Percentiles rank a stretch among this genome's conserved stretches.
Conservation (phyloP, 2,113 vertebrate genomes). For the Tragelaphus buxtoni region DNA sequence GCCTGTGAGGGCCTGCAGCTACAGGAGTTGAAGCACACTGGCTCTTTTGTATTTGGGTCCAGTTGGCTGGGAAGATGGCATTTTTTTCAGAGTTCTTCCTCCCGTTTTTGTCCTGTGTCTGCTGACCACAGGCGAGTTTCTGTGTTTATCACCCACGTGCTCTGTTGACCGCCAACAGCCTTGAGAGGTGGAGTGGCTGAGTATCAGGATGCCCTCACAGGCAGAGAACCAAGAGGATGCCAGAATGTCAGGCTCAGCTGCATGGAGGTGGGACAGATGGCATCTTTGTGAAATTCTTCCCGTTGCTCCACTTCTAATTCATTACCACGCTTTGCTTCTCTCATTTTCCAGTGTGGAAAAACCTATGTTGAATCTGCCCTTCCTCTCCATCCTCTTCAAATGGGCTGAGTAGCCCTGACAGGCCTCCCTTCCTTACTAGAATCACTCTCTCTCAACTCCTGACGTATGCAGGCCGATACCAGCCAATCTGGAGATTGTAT, state of each 20-base stretch:
- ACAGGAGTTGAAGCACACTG: background rate
- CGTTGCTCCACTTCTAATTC: background rate
- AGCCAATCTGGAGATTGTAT: background rate
- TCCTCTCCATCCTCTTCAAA: background rate
- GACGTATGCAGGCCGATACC: too few relatives aligned
- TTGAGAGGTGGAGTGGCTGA: background rate
- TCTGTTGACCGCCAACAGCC: background rate
- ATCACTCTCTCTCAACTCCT: background rate
- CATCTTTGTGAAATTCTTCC: background rate
- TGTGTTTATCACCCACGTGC: background rate
- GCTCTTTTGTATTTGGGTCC: constrained; percentile 34
- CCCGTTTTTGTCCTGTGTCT: background rate
- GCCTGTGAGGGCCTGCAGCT: background rate
- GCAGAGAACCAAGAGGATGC: background rate
- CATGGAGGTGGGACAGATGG: background rate
- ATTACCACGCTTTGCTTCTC: background rate
- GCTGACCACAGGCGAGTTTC: constrained; percentile 3
- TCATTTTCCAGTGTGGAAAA: constrained; percentile 17
- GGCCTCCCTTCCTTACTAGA: background rate
- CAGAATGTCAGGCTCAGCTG: background rate
- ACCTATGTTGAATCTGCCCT: background rate
- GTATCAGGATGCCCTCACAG: background rate
- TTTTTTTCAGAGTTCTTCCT: background rate
- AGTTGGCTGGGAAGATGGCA: background rate
- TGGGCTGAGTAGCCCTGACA: background rate